Evolutionary conservation across 2,797 vertebrate species (phyloP).

Genomic region (Pseudotriccus pelzelni): DNA sequence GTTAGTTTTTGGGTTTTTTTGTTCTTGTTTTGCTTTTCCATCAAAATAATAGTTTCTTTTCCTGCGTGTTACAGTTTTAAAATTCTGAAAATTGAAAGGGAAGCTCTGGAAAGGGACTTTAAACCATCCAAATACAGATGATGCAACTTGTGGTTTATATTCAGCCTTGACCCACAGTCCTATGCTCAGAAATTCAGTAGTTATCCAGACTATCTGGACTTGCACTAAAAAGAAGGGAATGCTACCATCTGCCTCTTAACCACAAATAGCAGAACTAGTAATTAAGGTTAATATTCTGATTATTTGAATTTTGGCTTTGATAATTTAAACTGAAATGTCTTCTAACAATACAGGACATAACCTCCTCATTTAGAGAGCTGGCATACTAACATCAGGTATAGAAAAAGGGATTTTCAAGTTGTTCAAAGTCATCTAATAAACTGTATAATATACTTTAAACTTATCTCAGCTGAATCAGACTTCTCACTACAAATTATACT

Average conservation of each 20-base stretch:
- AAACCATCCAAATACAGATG: neutral
- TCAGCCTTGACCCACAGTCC: neutral
- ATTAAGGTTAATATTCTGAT: neutral
- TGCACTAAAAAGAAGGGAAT: neutral
- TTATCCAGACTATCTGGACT: neutral
- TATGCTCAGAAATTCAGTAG: neutral
- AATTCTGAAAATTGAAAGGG: neutral
- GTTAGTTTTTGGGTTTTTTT: neutral
- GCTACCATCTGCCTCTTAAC: too few species aligned
- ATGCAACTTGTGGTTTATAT: neutral
- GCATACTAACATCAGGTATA: neutral
- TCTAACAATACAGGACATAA: neutral
- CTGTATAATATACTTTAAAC: neutral
- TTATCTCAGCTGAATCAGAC: neutral
- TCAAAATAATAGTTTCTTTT: neutral
- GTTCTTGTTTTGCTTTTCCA: neutral
- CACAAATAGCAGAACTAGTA: neutral
- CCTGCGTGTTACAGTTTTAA: neutral
- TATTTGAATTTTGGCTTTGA: neutral
- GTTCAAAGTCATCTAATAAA: neutral
- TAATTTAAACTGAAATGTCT: neutral
- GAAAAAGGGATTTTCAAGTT: neutral
- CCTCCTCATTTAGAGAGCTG: neutral
- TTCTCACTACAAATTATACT: neutral
- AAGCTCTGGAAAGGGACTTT: neutral